phyloP scores from a whole-genome alignment of 2,888 invertebrate genomes.

The Torymus auratus region DNA sequence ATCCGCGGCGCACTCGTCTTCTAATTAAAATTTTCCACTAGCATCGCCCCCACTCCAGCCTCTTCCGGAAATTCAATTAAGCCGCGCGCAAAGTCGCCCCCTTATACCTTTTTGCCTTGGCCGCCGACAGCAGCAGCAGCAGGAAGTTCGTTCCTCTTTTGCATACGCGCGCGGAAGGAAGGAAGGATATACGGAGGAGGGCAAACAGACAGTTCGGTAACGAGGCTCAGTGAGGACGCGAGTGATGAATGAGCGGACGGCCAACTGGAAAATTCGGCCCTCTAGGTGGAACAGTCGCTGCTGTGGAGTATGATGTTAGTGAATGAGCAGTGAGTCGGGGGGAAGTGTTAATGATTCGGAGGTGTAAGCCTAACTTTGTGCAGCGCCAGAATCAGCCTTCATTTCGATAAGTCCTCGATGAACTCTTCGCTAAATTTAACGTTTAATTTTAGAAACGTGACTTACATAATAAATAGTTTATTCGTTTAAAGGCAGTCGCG shows the following conservation, averaged over 20 bases:
- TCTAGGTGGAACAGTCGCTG: not conserved
- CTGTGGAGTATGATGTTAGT: too few relatives aligned
- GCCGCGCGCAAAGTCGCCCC: conserved; percentile 34
- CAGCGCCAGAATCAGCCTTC: too few relatives aligned
- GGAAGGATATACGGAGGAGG: conserved; percentile 25
- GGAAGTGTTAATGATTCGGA: too few relatives aligned
- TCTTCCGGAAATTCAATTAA: conserved; percentile 52
- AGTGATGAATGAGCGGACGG: conserved; percentile 37
- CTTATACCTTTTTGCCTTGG: conserved; percentile 8
- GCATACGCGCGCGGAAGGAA: conserved; percentile 8
- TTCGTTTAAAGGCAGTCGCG: too few relatives aligned
- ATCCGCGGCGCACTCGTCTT: not conserved
- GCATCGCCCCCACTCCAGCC: not conserved
- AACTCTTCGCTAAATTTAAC: too few relatives aligned
- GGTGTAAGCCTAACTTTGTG: too few relatives aligned
- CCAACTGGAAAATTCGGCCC: conserved; percentile 33
- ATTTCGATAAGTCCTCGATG: too few relatives aligned
- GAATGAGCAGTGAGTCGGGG: too few relatives aligned
- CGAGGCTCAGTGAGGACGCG: not conserved
- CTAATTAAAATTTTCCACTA: conserved; percentile 52
- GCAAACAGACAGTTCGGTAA: conserved; percentile 52
- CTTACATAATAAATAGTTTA: too few relatives aligned
- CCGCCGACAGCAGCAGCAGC: too few relatives aligned
- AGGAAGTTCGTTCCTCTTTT: conserved; percentile 23
- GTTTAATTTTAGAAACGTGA: too few relatives aligned